Base-by-base conservation (phyloP, 2,888 invertebrate species). In the Eudemis profundana region DNA sequence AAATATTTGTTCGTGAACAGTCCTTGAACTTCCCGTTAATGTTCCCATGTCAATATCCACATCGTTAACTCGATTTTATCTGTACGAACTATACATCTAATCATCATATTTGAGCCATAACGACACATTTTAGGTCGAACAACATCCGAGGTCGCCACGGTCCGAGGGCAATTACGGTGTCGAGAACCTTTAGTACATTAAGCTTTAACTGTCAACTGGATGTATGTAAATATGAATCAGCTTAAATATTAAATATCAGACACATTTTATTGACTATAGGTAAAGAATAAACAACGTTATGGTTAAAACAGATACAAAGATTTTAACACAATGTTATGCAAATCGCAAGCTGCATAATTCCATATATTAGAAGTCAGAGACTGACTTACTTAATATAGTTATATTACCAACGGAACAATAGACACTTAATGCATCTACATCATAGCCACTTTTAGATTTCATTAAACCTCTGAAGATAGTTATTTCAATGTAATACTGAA, bases 11-110 rank as follows among this genome's bases (percentile, higher is more conserved):
- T 57, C 21, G n/a, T 42, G 8, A 40, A 49, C 36, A 38, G 57
- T 44, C 64, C 64, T 64, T 59, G 64, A 64, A 51, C 50, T 17
- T 51, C 36, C 63, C 27, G 54, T 54, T 64, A 64, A 53, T 60
- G 65, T 40, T 47, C 40, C 47, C 46, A 44, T 60, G 65, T 53
- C 60, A 53, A 40, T 50, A 53, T 53, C 47, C 8, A 53, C 46
- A 53, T 65, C 60, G 60, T 60, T 65, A 65, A 65, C 60, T 40
- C 38, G 46, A 47, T 53, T 47, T 60, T 65, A 65, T 65, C 65
- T 65, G 46, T 38, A 60, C 23, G 3, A 4, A 59, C 53, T 60
- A 53, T 44, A 59, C 17, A 59, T 57, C 57, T 60, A 65, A 65
- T 59, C 53, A 40, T 60, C 40, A 51, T 65, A 60, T 53, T 60